Evolutionary conservation across 2,888 invertebrate species (phyloP).

Genomic region (Salticus scenicus): DNA sequence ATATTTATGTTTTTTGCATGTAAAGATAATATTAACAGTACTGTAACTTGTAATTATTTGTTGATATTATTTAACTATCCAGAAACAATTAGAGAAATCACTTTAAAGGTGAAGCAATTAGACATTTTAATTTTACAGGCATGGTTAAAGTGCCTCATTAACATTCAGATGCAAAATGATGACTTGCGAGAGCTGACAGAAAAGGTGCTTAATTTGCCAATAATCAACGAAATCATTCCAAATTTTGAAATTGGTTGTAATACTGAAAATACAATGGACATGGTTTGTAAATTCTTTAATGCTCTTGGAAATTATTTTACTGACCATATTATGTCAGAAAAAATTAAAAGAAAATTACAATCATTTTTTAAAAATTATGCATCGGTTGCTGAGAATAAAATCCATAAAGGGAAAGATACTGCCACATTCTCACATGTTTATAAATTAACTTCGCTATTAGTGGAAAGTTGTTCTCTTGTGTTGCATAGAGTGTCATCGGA

Average conservation of each 20-base stretch:
- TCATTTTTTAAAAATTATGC: slow-evolving; percentile 41
- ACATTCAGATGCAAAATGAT: neutral
- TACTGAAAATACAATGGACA: too few relatives aligned
- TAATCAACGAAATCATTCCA: too few relatives aligned
- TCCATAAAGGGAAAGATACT: slow-evolving; percentile 1
- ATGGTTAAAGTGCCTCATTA: slow-evolving; percentile 41
- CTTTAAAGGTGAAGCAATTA: slow-evolving; percentile 3
- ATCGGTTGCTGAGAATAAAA: neutral
- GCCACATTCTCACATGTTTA: slow-evolving; percentile 31
- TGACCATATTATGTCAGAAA: slow-evolving; percentile 12
- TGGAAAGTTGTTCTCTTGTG: slow-evolving; percentile 49
- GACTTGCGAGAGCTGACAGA: slow-evolving; percentile 36
- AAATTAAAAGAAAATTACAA: slow-evolving; percentile 10
- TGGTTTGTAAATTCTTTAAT: slow-evolving; percentile 27
- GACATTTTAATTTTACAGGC: slow-evolving; percentile 25
- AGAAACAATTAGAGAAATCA: slow-evolving; percentile 8
- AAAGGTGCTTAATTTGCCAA: neutral
- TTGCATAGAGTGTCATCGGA: slow-evolving; percentile 28
- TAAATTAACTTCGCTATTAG: slow-evolving; percentile 35
- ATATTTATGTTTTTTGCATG: slow-evolving; percentile 38
- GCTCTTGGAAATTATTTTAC: slow-evolving; percentile 25
- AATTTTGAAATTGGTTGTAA: slow-evolving; percentile 19
- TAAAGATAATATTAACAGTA: slow-evolving; percentile 26
- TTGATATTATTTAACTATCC: slow-evolving; percentile 38
- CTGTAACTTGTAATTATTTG: slow-evolving; percentile 37